These are phyloP conservation scores for Drosophila rufa DNA, from an alignment of 1,140 invertebrate species.

Conservation along the genomic window DNA sequence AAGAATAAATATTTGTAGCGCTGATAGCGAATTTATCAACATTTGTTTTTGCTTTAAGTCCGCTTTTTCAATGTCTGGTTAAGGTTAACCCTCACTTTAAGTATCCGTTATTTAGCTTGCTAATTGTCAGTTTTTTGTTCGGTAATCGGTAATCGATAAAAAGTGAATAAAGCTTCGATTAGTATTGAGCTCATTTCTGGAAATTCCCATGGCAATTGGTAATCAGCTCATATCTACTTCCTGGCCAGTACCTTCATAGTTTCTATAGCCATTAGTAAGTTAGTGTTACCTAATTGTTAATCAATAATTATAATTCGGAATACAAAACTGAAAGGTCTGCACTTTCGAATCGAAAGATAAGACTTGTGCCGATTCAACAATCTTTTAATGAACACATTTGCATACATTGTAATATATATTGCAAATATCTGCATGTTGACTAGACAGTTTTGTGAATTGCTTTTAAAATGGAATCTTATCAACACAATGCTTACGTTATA, in stretches of 20 bases:
- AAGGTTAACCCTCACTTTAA: no score
- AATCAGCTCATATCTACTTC: not conserved
- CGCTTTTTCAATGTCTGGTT: no score
- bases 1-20: not conserved
- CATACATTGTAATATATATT: constrained; percentile 1
- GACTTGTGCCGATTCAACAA: constrained; percentile 22
- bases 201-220: not conserved
- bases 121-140: no score
- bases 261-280: not conserved
- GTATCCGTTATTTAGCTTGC: no score
- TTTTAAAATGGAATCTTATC: constrained; percentile 3
- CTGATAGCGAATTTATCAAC: no score
- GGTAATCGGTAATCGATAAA: no score
- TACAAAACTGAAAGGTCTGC: not conserved
- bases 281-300: not conserved
- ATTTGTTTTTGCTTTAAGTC: no score
- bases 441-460: not conserved
- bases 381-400: not conserved
- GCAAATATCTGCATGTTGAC: constrained; percentile 1
- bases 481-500: not conserved
- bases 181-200: not conserved
- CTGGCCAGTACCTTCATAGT: not conserved
- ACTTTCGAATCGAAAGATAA: constrained; percentile 2
- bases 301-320: not conserved
- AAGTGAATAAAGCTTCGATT: not conserved